Conservation (phyloP, 2,797 vertebrate genomes). For the Anguilla megastoma region DNA sequence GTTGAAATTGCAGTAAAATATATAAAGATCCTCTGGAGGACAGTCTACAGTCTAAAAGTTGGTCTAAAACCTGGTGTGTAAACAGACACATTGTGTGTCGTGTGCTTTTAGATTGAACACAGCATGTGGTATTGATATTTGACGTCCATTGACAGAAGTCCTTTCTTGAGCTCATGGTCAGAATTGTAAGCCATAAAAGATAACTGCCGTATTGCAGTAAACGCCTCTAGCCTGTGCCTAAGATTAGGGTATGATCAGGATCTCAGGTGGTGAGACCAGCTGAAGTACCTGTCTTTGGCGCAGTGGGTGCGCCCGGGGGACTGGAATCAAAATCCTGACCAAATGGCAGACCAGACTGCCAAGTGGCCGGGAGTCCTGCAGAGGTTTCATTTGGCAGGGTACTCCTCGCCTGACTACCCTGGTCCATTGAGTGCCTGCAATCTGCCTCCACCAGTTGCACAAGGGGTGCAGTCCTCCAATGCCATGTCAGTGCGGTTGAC, state of each 20-base stretch:
- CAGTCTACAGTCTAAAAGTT: not conserved
- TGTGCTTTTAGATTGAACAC: not conserved
- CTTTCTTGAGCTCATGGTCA: not conserved
- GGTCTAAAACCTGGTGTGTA: not conserved
- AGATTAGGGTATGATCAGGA: not conserved
- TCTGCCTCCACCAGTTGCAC: not conserved
- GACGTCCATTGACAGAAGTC: not conserved
- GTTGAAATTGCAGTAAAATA: not conserved
- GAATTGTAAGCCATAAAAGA: not conserved
- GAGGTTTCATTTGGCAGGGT: not conserved
- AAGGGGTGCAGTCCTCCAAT: not conserved
- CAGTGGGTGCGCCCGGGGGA: not conserved
- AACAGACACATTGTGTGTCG: not conserved
- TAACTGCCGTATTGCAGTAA: not conserved
- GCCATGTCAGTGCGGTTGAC: not conserved
- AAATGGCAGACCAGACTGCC: not conserved
- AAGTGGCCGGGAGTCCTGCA: conserved; percentile 1
- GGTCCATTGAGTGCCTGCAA: not conserved
- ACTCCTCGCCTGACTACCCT: not conserved
- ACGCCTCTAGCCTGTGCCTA: not conserved
- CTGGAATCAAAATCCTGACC: not conserved
- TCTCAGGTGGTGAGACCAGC: not conserved
- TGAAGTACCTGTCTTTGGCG: not conserved
- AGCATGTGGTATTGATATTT: not conserved
- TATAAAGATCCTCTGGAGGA: not conserved